phyloP scores from a whole-genome alignment of 2,113 vertebrate species.

The Sinocyclocheilus grahami region DNA sequence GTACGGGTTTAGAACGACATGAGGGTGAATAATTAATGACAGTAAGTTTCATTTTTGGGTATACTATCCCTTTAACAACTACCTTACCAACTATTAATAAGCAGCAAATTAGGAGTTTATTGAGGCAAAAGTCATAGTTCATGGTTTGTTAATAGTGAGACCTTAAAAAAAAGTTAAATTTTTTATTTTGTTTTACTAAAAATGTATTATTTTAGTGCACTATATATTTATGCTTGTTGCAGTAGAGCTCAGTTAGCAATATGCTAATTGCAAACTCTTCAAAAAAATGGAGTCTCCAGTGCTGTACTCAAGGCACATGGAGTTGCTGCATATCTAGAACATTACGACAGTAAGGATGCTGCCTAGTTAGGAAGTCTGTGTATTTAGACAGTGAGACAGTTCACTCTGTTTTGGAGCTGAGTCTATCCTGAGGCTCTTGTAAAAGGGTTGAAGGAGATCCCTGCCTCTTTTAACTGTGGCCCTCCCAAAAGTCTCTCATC shows the following conservation, averaged over 20 bases:
- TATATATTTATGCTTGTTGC: not conserved
- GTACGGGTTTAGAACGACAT: too few species aligned
- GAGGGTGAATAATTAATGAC: too few species aligned
- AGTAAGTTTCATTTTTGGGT: too few species aligned
- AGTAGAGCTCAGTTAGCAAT: not conserved
- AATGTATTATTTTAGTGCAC: not conserved
- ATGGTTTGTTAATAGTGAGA: too few species aligned
- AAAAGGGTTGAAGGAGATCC: constrained; percentile 19
- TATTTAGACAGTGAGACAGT: not conserved
- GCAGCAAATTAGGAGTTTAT: too few species aligned
- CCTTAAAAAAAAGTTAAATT: too few species aligned
- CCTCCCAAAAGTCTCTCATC: constrained; percentile 29
- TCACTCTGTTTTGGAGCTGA: not conserved
- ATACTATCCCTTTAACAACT: too few species aligned
- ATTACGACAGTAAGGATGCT: not conserved
- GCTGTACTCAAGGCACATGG: not conserved
- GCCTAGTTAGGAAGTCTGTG: not conserved
- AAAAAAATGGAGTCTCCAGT: not conserved
- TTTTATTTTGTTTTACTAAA: too few species aligned
- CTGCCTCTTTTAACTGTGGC: constrained; percentile 13
- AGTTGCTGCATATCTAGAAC: not conserved
- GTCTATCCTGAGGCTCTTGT: constrained; percentile 32
- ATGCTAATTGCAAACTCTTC: not conserved
- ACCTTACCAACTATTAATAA: too few species aligned
- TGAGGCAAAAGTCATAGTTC: too few species aligned